Evolutionary conservation across 2,113 vertebrate species (phyloP).

Genomic region (Nesospiza acunhae): DNA sequence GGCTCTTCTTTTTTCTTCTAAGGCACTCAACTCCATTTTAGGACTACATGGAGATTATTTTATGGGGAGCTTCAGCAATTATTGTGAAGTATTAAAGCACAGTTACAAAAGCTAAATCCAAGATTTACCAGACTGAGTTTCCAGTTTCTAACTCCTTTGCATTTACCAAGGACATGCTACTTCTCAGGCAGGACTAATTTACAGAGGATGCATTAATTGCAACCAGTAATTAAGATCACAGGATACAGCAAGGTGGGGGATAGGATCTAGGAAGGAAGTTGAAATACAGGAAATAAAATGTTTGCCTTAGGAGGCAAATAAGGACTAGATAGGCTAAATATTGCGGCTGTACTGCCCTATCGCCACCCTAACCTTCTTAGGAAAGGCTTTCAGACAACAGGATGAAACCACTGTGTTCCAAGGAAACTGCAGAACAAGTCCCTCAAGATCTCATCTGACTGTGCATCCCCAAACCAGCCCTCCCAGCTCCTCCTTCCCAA

Average conservation of each 20-base stretch:
- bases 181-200: not conserved
- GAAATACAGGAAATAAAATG: constrained; percentile 11
- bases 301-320: constrained; percentile 19
- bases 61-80: constrained; percentile 21
- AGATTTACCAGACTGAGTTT: not conserved
- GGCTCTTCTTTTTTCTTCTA: constrained; percentile 10
- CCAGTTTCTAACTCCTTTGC: not conserved
- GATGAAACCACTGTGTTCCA: not conserved
- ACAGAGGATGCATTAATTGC: not conserved
- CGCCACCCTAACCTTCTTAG: not conserved
- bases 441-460: not conserved
- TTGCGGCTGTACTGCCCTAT: not conserved
- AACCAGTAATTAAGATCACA: not conserved
- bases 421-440: not conserved
- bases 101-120: constrained; percentile 4
- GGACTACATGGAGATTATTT: not conserved
- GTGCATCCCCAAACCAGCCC: not conserved
- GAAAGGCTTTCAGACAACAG: not conserved
- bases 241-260: not conserved
- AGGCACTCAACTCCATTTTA: constrained; percentile 46
- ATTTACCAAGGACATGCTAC: not conserved
- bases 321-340: not conserved
- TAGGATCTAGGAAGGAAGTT: not conserved
- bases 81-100: not conserved
- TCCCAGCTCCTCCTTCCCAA: not conserved